Evolutionary conservation across 1,140 invertebrate genomes (phyloP), one percentile per base, ranked within the genome.

Genomic region (Hirudo medicinalis): DNA sequence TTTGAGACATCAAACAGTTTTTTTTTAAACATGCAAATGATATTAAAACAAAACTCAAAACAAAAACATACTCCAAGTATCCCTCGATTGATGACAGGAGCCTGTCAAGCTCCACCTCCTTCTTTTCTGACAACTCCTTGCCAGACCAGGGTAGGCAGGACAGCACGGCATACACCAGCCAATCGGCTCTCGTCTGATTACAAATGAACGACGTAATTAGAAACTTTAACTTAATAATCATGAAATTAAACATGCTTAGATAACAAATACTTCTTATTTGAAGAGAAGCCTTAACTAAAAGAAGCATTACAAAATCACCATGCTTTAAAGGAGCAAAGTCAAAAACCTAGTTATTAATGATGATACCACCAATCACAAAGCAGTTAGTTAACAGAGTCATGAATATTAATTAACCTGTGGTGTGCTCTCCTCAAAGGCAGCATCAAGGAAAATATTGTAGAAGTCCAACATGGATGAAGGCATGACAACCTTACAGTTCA

Each of bases 401-500:
- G 9, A 49, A 49, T 49, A 49, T 49, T 49, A 40, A 68, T 73
- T 75, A 77, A 86, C 86, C 80, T 88, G 87, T 53, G 94, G 94
- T 36, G 94, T 91, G 76, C 87, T 88, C 78, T 94, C 91, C 82
- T 98, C 95, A 78, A 94, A 89, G 0, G 92, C 91, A 72, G 91
- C 89, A 82, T 97, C 92, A 36, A 98, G 87, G 85, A 99, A 89
- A 76, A 88, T 93, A 80, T 97, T 92, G 76, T 96, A 87, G 70
- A 98, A 83, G 77, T 92, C 90, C 75, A 98, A 83, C 32, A 98
- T 83, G 8, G 94, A 97, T 53, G 88, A 89, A 55, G 92, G 90
- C 36, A 92, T 93, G 70, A 99, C 87, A 2, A 99, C 94, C 82
- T 96, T 92, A 77, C 93, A 97, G 80, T 98, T 99, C 0, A 97